Evolutionary conservation across 2,888 invertebrate genomes (phyloP).

Genomic region (Charanyca ferruginea): DNA sequence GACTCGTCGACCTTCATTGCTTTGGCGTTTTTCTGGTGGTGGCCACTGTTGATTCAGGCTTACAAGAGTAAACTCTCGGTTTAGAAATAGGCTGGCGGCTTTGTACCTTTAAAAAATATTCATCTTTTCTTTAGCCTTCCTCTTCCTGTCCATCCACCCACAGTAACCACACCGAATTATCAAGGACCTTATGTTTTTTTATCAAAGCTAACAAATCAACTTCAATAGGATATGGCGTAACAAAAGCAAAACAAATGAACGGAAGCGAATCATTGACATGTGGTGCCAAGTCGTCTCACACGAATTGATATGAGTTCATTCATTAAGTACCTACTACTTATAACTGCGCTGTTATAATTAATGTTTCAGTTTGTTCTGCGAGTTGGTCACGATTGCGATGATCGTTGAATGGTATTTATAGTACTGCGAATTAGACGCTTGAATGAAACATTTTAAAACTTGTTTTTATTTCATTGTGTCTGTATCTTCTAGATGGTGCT

Average conservation of each 20-base stretch:
- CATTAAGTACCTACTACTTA: slow-evolving; percentile 69
- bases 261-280: slow-evolving; percentile 72
- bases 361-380: slow-evolving; percentile 21
- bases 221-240: slow-evolving; percentile 53
- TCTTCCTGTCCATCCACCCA: no score
- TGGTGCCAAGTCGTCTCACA: slow-evolving; percentile 78
- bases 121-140: no score
- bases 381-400: slow-evolving; percentile 36
- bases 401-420: slow-evolving; percentile 46
- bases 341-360: slow-evolving; percentile 63
- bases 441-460: slow-evolving; percentile 25
- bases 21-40: no score
- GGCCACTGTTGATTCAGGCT: no score
- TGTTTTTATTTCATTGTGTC: slow-evolving; percentile 7
- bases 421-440: slow-evolving; percentile 32
- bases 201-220: slow-evolving; percentile 48
- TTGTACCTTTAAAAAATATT: no score
- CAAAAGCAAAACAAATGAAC: slow-evolving; percentile 58
- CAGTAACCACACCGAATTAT: not conserved
- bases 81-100: no score
- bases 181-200: slow-evolving; percentile 34
- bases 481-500: not conserved
- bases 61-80: no score
- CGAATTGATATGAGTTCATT: slow-evolving; percentile 85
- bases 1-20: no score